Conservation (phyloP, 2,888 invertebrate species). For the Rhimphoctona megacephalus region DNA sequence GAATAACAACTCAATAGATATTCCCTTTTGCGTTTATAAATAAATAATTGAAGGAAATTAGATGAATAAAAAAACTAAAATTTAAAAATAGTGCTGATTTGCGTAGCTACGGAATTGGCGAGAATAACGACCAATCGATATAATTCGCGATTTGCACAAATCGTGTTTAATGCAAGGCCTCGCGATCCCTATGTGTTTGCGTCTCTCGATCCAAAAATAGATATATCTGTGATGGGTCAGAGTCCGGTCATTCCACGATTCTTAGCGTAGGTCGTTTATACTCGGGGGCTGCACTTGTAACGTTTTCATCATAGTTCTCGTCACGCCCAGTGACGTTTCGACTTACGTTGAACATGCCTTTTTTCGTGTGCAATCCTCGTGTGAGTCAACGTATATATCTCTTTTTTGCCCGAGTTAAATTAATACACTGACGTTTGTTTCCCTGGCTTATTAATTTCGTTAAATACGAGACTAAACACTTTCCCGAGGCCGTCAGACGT, state of each 20-base stretch:
- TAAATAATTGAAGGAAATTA: neutral
- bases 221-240: slow-evolving; percentile 37
- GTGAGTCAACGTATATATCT: neutral
- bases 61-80: neutral
- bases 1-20: too few relatives aligned
- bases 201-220: slow-evolving; percentile 65
- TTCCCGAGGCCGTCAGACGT: neutral
- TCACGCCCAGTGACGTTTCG: slow-evolving; percentile 52
- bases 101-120: neutral
- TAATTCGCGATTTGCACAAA: slow-evolving; percentile 21
- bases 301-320: slow-evolving; percentile 48
- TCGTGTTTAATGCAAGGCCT: slow-evolving; percentile 11
- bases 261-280: slow-evolving; percentile 72
- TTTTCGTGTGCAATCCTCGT: neutral
- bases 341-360: neutral
- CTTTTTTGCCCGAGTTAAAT: slow-evolving; percentile 17
- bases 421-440: slow-evolving; percentile 18
- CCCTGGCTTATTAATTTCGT: slow-evolving; percentile 32
- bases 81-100: neutral
- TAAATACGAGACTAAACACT: slow-evolving; percentile 37
- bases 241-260: slow-evolving; percentile 60
- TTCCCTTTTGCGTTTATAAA: too few relatives aligned
- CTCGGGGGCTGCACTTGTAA: slow-evolving; percentile 51
- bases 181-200: neutral
- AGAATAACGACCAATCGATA: slow-evolving; percentile 24